Evolutionary conservation across 2,797 vertebrate genomes (phyloP).

Genomic region (Cephalopachus bancanus): DNA sequence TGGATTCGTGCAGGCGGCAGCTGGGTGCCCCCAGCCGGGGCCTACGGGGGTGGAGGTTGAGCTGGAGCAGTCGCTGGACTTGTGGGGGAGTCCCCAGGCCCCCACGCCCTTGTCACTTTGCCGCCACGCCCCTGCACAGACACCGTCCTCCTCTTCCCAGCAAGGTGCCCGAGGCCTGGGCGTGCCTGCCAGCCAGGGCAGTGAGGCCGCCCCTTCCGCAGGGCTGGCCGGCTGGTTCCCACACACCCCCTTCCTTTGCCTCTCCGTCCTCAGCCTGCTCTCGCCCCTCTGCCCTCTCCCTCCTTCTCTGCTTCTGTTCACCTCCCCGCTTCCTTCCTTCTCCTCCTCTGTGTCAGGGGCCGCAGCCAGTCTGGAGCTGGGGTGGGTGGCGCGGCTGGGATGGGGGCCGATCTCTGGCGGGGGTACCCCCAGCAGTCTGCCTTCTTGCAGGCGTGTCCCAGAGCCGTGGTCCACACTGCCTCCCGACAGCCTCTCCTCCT

Average conservation of each 20-base stretch:
- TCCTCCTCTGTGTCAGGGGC: background rate
- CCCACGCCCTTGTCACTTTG: fast-evolving
- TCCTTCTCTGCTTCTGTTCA: background rate
- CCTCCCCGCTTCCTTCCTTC: too few relatives aligned
- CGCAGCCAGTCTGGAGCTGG: background rate
- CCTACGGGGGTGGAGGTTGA: too few relatives aligned
- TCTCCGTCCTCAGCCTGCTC: background rate
- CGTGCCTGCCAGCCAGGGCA: background rate
- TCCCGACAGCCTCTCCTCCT: background rate
- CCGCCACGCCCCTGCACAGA: too few relatives aligned
- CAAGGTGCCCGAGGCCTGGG: fast-evolving
- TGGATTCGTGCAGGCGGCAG: background rate
- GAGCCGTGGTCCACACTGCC: background rate
- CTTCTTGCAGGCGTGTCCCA: background rate
- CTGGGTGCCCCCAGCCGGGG: background rate
- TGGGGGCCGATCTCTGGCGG: background rate
- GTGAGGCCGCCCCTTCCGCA: too few relatives aligned
- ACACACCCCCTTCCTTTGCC: background rate
- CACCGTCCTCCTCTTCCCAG: background rate
- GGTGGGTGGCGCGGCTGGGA: background rate
- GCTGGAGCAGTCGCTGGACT: background rate
- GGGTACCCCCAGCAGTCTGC: fast-evolving
- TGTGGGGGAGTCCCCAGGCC: background rate
- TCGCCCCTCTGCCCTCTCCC: background rate
- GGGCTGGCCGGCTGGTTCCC: too few relatives aligned